These are phyloP conservation scores for Chrysomela aeneicollis DNA, from an alignment of 2,888 invertebrate genomes.

Conservation along the genomic window DNA sequence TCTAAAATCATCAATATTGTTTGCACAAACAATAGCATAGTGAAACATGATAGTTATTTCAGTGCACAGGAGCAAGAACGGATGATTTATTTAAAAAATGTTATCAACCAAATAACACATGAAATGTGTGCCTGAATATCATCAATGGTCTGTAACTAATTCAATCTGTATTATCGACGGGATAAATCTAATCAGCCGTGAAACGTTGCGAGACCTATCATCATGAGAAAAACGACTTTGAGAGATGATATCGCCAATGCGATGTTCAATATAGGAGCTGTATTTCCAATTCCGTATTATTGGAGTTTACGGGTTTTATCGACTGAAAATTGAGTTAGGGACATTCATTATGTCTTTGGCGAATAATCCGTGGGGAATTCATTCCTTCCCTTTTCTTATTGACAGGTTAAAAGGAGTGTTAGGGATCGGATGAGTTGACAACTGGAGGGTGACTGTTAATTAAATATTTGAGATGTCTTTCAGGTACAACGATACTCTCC, in stretches of 20 bases:
- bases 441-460: background rate
- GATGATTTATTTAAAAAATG: slow-evolving; percentile 37
- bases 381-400: background rate
- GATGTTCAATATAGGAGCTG: slow-evolving; percentile 15
- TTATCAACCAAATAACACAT: slow-evolving; percentile 45
- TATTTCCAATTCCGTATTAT: slow-evolving; percentile 26
- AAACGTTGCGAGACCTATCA: slow-evolving; percentile 41
- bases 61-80: slow-evolving; percentile 29
- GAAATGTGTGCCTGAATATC: slow-evolving; percentile 49
- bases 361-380: slow-evolving; percentile 1
- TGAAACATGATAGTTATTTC: too few species aligned
- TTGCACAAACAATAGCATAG: too few species aligned
- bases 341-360: slow-evolving; percentile 5
- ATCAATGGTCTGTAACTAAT: slow-evolving; percentile 52
- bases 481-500: too few species aligned
- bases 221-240: slow-evolving; percentile 35
- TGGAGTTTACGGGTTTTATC: slow-evolving; percentile 7
- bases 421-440: background rate
- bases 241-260: slow-evolving; percentile 28
- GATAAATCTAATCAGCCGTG: slow-evolving; percentile 51
- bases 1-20: too few species aligned
- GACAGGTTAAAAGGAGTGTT: background rate
- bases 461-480: background rate
- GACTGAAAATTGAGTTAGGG: background rate
- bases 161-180: slow-evolving; percentile 50